Base-by-base conservation (phyloP, 1,140 invertebrate species). In the Cydia amplana region DNA sequence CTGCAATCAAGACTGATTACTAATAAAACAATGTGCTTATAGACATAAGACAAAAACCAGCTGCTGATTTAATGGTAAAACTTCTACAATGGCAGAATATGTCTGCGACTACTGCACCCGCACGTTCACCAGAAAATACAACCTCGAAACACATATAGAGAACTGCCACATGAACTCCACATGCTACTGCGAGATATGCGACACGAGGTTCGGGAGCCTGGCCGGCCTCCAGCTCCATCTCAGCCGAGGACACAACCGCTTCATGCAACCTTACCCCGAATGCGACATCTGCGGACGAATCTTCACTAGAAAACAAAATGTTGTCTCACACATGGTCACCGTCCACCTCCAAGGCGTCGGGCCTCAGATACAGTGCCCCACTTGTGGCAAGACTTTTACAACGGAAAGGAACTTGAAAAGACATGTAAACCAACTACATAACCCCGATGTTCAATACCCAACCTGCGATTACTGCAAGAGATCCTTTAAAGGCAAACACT, bases 201-300 rank as follows among this genome's bases (percentile, higher is more conserved):
- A 83, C 1, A 80, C 84, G 20, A 82, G 28, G 7, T 89, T 91
- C 25, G 83, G 83, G 2, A 88, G 83, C n/a, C 79, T 83, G 0
- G 77, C 82, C 0, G 87, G 83, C 0, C 36, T 91, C 3, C 81
- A 87, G 9, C 75, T 83, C 0, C 90, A 91, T 70, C 7, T 89
- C 0, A 77, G 73, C 0, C 18, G 83, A 46, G 90, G 90, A 0
- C 90, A 91, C 72, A 91, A 91, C 28, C 76, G 83, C 1, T 80
- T 79, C 12, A 77, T 79, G 1, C 83, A 90, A 64, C 77, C 81
- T 0, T 83, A 82, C 10, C 90, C 90, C 0, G 88, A 91, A 75
- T 91, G 88, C 46, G 88, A 91, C 46, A n/a, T 90, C 2, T 91
- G 90, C 60, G 90, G 90, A 0, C 77, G 86, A 20, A 84, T 89